A percentile compares a stretch with the other conserved stretches of the same genome.
Evolutionary conservation across 2,888 invertebrate genomes (phyloP).

Genomic region (Drosophila gaucha): DNA sequence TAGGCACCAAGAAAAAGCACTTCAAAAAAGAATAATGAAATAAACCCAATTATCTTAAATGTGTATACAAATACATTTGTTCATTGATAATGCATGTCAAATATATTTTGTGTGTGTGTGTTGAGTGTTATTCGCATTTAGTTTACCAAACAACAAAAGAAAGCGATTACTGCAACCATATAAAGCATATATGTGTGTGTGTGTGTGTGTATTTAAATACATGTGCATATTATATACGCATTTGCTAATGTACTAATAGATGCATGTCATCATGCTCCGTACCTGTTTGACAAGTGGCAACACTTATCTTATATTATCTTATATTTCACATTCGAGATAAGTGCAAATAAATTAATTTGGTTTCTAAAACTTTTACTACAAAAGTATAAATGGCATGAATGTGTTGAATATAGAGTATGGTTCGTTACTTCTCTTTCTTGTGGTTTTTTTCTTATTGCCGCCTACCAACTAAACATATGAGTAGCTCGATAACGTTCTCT

Average conservation of each 20-base stretch:
- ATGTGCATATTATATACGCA: neutral
- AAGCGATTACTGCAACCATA: slow-evolving; percentile 31
- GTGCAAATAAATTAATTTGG: neutral
- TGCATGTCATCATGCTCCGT: slow-evolving; percentile 16
- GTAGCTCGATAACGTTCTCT: slow-evolving; percentile 15
- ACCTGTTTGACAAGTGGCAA: slow-evolving; percentile 4
- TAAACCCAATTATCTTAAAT: slow-evolving; percentile 20
- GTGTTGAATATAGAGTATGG: neutral
- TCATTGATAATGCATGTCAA: slow-evolving; percentile 32
- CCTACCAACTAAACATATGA: neutral
- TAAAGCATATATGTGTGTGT: neutral
- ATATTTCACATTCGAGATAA: slow-evolving; percentile 10
- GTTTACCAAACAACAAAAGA: slow-evolving; percentile 31
- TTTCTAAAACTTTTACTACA: slow-evolving; percentile 10
- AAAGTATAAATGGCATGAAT: neutral
- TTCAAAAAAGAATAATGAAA: slow-evolving; percentile 6
- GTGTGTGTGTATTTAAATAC: neutral
- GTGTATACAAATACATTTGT: slow-evolving; percentile 33
- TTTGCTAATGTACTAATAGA: slow-evolving; percentile 3
- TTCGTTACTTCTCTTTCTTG: slow-evolving; percentile 1
- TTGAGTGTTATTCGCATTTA: neutral
- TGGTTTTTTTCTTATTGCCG: neutral
- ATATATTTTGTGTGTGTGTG: neutral
- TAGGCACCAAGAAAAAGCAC: slow-evolving; percentile 15
- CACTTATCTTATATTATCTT: slow-evolving; percentile 6